These are phyloP conservation scores for Betta splendens DNA, from an alignment of 2,797 vertebrate species.

Conservation along the genomic window DNA sequence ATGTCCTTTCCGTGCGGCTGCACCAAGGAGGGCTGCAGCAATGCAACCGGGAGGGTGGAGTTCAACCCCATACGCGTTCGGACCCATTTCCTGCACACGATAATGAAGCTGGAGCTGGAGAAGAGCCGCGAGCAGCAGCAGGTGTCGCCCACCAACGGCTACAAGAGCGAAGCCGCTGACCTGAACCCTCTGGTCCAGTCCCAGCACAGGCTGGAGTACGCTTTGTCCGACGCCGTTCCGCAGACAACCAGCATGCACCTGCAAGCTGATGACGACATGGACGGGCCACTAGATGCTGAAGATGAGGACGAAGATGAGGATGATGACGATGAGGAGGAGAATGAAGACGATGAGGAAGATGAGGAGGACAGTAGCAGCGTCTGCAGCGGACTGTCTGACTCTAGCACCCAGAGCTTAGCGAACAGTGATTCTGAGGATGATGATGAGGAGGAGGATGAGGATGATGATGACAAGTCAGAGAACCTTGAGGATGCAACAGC, in stretches of 20 bases:
- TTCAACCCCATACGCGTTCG: conserved; percentile 98
- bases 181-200: conserved; percentile 85
- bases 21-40: conserved; percentile 98
- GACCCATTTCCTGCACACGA: conserved; percentile 99
- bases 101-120: conserved; percentile 99
- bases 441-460: conserved; percentile 85
- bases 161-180: conserved; percentile 78
- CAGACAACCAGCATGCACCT: conserved; percentile 88
- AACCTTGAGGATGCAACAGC: conserved; percentile 82
- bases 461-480: conserved; percentile 87
- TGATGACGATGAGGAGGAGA: conserved; percentile 85
- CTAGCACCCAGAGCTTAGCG: conserved; percentile 95
- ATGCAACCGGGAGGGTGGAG: conserved; percentile 95
- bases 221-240: conserved; percentile 85
- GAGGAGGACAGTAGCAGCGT: conserved; percentile 96
- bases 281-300: conserved; percentile 88
- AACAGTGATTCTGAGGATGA: conserved; percentile 95
- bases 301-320: conserved; percentile 89
- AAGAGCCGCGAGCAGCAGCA: conserved; percentile 92
- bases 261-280: conserved; percentile 87
- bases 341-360: conserved; percentile 77
- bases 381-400: conserved; percentile 95
- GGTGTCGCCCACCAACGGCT: conserved; percentile 84
- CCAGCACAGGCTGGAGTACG: conserved; percentile 88
- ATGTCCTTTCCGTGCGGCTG: conserved; percentile 99